Base-by-base conservation (phyloP, 2,888 invertebrate genomes). In the Capitulum mitella region DNA sequence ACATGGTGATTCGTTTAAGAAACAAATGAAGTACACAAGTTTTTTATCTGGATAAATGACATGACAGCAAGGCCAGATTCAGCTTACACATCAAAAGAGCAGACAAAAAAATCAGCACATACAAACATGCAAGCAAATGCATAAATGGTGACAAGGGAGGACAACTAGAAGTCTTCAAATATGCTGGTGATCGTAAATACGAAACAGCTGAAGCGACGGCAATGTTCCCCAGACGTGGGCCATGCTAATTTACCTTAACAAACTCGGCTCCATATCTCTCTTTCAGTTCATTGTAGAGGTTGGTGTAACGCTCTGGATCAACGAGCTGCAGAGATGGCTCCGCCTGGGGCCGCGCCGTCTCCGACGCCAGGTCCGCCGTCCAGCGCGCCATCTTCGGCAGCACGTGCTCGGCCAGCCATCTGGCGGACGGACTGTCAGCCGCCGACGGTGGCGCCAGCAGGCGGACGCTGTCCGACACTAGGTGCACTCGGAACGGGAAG, bases 331-430 rank as follows among this genome's bases (percentile, higher is more conserved):
- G 79, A 16, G 81, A 81, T 8, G 77, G 78, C 29, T 77, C 79
- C n/a, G 76, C 79, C 46, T 51, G 40, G 1, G 61, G 37, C 16
- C 19, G 26, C 26, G 16, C 70, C 6, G 40, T 5, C 43, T 10
- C 16, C n/a, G 29, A 6, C 14, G 58, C 48, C 32, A 80, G 76
- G 26, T 80, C 79, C 48, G 37, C 43, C 1, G 79, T 48, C 81
- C 81, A 81, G 32, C 79, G 78, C 26, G 40, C 78, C 29, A 81
- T n/a, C 51, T 79, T 79, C n/a, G 81, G 81, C 37, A 81, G 78
- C 26, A 79, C 79, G 43, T 79, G 79, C 32, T 78, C 75, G 22
- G 78, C 43, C 48, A 81, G 77, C 81, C 81, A 81, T 10, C 78
- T 61, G 34, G 79, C 78, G 26, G 79, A 79, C 48, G 80, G 79